Base-by-base conservation (phyloP, 1,140 invertebrate species). In the Sitophilus oryzae region DNA sequence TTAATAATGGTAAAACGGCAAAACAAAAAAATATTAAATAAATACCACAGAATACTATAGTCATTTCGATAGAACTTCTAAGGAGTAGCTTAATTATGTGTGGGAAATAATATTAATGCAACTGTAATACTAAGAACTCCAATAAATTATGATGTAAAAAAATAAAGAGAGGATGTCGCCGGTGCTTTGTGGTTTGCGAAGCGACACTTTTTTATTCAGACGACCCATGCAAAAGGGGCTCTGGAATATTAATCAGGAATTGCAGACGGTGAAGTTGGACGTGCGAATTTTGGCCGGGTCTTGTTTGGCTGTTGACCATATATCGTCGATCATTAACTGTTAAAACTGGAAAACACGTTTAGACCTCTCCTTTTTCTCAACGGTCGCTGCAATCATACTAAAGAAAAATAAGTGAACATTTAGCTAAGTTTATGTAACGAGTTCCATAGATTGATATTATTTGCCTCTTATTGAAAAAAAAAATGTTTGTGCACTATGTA, bases 151-250 rank as follows among this genome's bases (percentile, higher is more conserved):
- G 9, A n/a, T 15, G 3, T 15, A 2, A 37, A 15, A 18, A 41
- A 41, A 41, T 4, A 41, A 18, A 18, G 10, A 15, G 38, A 41
- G 38, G 38, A 41, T 41, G 38, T 41, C 19, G 18, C 18, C 16
- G 38, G 38, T 18, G 21, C 46, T 49, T 49, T 49, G 46, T 38
- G 36, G 46, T 49, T 40, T 9, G 10, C 11, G 22, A 30, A 10
- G 25, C 14, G 15, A 16, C 35, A 15, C 22, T 49, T 36, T 49
- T 38, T 49, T 23, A 49, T 49, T 49, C 35, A n/a, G 34, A 8
- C 14, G 36, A 38, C 16, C 4, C 38, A 49, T 38, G 46, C 46
- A 49, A 49, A 49, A 37, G 10, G 34, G 6, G 16, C 14, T 20
- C 11, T 10, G 16, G 46, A 49, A 49, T 49, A 18, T 19, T 25